These are phyloP conservation scores for Galerucella calmariensis DNA, from an alignment of 2,888 invertebrate genomes.

Conservation along the genomic window DNA sequence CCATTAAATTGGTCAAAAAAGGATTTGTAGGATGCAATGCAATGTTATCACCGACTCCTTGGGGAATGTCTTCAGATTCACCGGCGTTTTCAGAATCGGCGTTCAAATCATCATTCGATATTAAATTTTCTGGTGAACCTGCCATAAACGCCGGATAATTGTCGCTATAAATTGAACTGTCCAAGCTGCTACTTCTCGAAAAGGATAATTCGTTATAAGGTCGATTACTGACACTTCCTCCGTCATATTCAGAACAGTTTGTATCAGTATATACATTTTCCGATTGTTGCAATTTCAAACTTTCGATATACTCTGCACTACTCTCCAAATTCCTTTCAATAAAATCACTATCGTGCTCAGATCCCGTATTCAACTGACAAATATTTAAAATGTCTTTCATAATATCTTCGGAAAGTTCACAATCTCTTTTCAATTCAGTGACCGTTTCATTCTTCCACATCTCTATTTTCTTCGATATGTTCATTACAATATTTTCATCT, in stretches of 20 bases:
- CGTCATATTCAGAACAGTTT: neutral
- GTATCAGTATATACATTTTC: neutral
- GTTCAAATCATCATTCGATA: neutral
- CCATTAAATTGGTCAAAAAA: constrained; percentile 25
- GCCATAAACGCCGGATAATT: neutral
- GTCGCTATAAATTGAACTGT: neutral
- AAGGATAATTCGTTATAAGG: constrained; percentile 7
- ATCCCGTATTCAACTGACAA: neutral
- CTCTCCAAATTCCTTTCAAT: neutral
- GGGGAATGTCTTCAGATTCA: neutral
- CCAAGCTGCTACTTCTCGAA: neutral
- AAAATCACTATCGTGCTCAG: neutral
- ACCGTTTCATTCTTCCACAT: constrained; percentile 23
- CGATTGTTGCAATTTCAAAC: neutral
- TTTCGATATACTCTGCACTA: neutral
- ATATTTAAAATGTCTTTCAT: constrained; percentile 36
- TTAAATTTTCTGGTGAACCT: neutral
- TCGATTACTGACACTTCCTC: neutral
- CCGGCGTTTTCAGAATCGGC: neutral
- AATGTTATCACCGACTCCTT: neutral
- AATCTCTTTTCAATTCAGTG: constrained; percentile 24
- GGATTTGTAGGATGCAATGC: constrained; percentile 33
- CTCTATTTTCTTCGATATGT: constrained; percentile 20
- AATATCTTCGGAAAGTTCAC: constrained; percentile 37
- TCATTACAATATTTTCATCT: constrained; percentile 3